Conservation (phyloP, 2,113 vertebrate species). For the Chaenocephalus aceratus region DNA sequence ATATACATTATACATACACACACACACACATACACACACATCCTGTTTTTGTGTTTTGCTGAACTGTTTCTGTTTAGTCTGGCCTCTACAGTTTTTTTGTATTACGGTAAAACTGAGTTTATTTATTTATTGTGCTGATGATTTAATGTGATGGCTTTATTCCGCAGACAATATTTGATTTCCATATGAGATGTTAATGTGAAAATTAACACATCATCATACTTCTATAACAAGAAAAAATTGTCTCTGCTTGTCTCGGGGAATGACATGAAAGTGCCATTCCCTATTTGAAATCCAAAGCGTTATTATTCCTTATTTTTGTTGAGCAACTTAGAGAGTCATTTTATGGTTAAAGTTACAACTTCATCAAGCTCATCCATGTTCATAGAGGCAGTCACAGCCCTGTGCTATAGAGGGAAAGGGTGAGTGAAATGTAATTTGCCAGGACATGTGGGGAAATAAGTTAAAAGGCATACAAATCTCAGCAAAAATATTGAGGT, state of each 20-base stretch:
- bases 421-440: constrained; percentile 18
- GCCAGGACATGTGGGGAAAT: constrained; percentile 20
- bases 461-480: constrained; percentile 14
- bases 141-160: constrained; percentile 10
- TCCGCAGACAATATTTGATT: neutral
- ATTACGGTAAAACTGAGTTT: neutral
- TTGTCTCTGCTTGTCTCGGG: constrained; percentile 21
- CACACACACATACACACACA: constrained; percentile 1
- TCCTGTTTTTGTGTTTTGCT: constrained; percentile 35
- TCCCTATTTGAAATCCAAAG: constrained; percentile 22
- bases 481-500: constrained; percentile 10
- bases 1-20: neutral
- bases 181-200: constrained; percentile 17
- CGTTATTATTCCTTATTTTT: constrained; percentile 17
- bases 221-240: constrained; percentile 46
- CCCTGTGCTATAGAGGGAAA: constrained; percentile 11
- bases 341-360: constrained; percentile 30
- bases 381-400: constrained; percentile 8
- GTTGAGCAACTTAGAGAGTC: constrained; percentile 24
- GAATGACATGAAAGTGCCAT: constrained; percentile 44
- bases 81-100: neutral
- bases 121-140: neutral
- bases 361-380: constrained; percentile 8
- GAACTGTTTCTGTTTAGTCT: constrained; percentile 34
- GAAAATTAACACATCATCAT: constrained; percentile 30